A percentile compares a stretch with the other conserved stretches of the same genome.
phyloP scores from a whole-genome alignment of 2,113 vertebrate genomes.

The Pionites leucogaster region DNA sequence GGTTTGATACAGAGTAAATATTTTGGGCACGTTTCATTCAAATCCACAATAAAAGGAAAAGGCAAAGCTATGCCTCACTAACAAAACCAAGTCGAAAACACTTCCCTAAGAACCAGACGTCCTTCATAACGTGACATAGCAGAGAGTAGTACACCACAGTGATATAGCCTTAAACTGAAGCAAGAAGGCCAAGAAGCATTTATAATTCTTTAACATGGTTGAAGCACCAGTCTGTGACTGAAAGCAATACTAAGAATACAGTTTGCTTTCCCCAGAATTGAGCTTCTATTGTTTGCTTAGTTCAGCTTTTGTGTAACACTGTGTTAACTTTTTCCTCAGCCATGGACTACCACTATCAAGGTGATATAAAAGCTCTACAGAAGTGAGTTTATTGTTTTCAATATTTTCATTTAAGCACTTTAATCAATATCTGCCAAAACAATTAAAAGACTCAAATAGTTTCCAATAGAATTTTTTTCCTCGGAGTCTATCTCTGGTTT shows the following conservation, averaged over 20 bases:
- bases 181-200: background rate
- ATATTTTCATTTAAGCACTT: constrained; percentile 65
- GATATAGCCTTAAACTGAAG: background rate
- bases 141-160: background rate
- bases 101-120: background rate
- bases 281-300: background rate
- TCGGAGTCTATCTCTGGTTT: rapidly evolving
- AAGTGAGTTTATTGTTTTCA: constrained; percentile 60
- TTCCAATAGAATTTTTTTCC: background rate
- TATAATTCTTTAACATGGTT: background rate
- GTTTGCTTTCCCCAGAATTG: background rate
- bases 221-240: background rate
- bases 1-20: background rate
- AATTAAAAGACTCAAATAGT: constrained; percentile 68
- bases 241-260: background rate
- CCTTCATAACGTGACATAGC: background rate
- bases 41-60: background rate
- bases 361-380: constrained; percentile 41
- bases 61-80: background rate
- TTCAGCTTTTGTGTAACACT: background rate
- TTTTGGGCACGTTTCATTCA: background rate
- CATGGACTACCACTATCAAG: constrained; percentile 24
- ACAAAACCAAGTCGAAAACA: background rate
- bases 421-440: constrained; percentile 67
- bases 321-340: constrained; percentile 11